A percentile compares a stretch with the other conserved stretches of the same genome.
phyloP scores from a whole-genome alignment of 2,888 invertebrate genomes.

The Cantharis flavilabris region DNA sequence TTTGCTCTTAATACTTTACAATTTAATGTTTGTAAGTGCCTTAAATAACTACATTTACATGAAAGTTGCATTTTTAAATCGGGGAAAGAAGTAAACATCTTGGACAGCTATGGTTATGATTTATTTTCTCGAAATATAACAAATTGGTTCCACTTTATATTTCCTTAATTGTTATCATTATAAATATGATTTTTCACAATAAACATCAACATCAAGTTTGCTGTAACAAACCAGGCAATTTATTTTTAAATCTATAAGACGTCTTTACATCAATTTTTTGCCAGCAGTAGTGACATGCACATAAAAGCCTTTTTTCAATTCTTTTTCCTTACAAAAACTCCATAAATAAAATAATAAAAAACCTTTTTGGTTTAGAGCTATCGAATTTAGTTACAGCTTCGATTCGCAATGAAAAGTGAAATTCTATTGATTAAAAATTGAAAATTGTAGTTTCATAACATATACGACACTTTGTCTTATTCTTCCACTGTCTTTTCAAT shows the following conservation, averaged over 20 bases:
- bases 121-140: neutral
- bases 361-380: neutral
- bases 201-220: neutral
- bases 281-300: conserved; percentile 4
- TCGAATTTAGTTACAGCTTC: neutral
- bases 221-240: neutral
- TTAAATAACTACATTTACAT: neutral
- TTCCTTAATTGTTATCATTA: neutral
- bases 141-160: neutral
- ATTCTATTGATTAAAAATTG: neutral
- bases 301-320: conserved; percentile 2
- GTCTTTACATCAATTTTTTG: conserved; percentile 6
- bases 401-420: neutral
- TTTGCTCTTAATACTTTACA: neutral
- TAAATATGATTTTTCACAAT: neutral
- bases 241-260: conserved; percentile 5
- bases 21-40: neutral
- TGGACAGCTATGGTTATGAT: neutral
- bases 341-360: conserved; percentile 8
- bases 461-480: neutral
- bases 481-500: neutral
- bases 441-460: neutral
- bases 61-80: neutral
- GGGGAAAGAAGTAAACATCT: neutral
- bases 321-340: conserved; percentile 1